Percentiles rank a stretch among this genome's conserved stretches.
Conservation (phyloP, 1,140 invertebrate species). For the Whitmania pigra region DNA sequence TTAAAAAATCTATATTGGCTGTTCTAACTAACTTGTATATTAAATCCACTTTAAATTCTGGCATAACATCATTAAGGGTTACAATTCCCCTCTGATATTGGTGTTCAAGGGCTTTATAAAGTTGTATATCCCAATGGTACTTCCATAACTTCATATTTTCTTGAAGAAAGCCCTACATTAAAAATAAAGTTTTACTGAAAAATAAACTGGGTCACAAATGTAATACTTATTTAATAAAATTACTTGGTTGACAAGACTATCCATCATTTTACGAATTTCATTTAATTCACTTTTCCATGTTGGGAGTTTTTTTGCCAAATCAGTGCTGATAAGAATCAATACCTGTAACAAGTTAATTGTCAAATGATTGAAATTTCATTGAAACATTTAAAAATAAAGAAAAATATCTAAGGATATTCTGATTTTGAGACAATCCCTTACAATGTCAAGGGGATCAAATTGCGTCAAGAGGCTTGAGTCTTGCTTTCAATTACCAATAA, state of each 20-base stretch:
- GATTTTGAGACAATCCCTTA: too few relatives aligned
- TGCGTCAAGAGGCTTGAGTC: too few relatives aligned
- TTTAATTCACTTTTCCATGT: conserved; percentile 13
- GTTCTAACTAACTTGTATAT: conserved; percentile 46
- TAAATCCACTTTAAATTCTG: conserved; percentile 69
- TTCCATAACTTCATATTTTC: conserved; percentile 81
- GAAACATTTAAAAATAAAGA: too few relatives aligned
- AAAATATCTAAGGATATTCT: too few relatives aligned
- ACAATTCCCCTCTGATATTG: conserved; percentile 72
- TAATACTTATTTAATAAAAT: neutral
- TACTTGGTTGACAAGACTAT: neutral
- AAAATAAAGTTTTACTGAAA: neutral
- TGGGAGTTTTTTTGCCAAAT: neutral
- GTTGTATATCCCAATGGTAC: conserved; percentile 81
- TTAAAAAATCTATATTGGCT: too few relatives aligned
- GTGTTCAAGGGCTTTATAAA: conserved; percentile 81
- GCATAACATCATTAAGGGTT: conserved; percentile 65
- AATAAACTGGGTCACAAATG: too few relatives aligned
- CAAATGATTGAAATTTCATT: too few relatives aligned
- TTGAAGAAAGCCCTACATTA: conserved; percentile 37
- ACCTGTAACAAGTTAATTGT: neutral
- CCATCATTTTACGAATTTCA: conserved; percentile 6
- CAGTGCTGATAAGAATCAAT: neutral
- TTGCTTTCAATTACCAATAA: too few relatives aligned
- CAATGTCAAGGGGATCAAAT: too few relatives aligned